phyloP scores from a whole-genome alignment of 2,797 vertebrate genomes.

The Sebastolobus altivelis region DNA sequence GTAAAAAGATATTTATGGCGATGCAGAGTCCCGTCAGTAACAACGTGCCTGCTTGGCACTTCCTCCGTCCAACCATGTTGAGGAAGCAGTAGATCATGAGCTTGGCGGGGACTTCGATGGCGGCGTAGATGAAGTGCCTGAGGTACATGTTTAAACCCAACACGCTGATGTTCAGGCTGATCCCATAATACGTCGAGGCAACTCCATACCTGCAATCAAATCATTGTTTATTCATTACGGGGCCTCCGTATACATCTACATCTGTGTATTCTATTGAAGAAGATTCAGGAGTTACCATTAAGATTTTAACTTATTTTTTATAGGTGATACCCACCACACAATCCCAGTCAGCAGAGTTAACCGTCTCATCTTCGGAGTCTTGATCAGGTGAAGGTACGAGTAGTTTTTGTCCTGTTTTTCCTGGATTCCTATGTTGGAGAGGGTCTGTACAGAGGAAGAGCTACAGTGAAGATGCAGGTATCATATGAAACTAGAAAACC shows the following conservation, averaged over 20 bases:
- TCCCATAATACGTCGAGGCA: slow-evolving; percentile 91
- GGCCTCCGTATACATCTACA: no score
- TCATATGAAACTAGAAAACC: no score
- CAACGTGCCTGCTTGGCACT: slow-evolving; percentile 80
- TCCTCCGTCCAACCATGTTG: slow-evolving; percentile 82
- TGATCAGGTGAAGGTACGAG: slow-evolving; percentile 87
- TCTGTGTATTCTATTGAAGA: background rate
- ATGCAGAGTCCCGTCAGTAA: slow-evolving; percentile 82
- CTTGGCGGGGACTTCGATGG: slow-evolving; percentile 91
- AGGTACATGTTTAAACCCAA: slow-evolving; percentile 89
- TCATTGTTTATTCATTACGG: background rate
- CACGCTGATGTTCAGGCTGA: slow-evolving; percentile 89
- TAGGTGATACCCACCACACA: slow-evolving; percentile 83
- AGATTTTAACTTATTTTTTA: background rate
- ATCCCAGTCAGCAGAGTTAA: slow-evolving; percentile 84
- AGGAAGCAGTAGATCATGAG: slow-evolving; percentile 80
- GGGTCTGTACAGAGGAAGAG: slow-evolving; percentile 70
- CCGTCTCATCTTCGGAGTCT: slow-evolving; percentile 83
- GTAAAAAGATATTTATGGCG: slow-evolving; percentile 76
- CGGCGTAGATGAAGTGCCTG: slow-evolving; percentile 90
- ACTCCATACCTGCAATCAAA: slow-evolving; percentile 87
- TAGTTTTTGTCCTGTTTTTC: slow-evolving; percentile 75
- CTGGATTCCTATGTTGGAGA: slow-evolving; percentile 64
- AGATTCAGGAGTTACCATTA: background rate
- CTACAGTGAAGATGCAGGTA: no score